Evolutionary conservation across 1,140 invertebrate species (phyloP).

Genomic region (Arion vulgaris): DNA sequence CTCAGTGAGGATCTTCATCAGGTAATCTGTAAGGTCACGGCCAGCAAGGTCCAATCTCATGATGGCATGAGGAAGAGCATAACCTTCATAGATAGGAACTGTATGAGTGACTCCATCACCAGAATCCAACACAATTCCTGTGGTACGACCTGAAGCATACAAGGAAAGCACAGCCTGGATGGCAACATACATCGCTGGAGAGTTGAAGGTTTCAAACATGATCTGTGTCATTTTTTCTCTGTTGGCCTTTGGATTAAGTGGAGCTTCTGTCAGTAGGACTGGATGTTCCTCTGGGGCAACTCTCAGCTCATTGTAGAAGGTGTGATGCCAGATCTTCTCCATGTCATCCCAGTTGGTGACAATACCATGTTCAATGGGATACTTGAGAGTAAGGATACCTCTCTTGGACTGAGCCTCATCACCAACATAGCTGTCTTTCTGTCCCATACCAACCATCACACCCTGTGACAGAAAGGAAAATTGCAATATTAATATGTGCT

Average conservation of each 20-base stretch:
- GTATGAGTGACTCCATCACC: constrained; percentile 95
- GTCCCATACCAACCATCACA: constrained; percentile 81
- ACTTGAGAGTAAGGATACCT: constrained; percentile 28
- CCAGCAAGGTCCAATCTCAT: constrained; percentile 85
- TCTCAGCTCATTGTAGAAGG: constrained; percentile 30
- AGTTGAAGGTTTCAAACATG: constrained; percentile 80
- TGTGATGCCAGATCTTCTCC: constrained; percentile 54
- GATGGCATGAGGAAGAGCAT: constrained; percentile 67
- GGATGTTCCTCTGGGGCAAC: constrained; percentile 40
- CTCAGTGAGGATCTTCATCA: constrained; percentile 80
- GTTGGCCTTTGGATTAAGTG: constrained; percentile 48
- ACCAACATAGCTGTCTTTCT: constrained; percentile 75
- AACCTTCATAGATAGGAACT: constrained; percentile 86
- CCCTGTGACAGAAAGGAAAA: constrained; percentile 72
- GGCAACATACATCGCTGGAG: constrained; percentile 82
- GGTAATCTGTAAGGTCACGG: constrained; percentile 16
- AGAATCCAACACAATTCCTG: constrained; percentile 93
- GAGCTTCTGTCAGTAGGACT: constrained; percentile 43
- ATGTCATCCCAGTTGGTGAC: constrained; percentile 32
- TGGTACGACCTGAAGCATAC: constrained; percentile 94
- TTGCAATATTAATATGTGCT: too few relatives aligned
- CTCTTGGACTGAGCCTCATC: constrained; percentile 75
- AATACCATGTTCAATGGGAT: constrained; percentile 30
- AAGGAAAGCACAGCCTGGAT: constrained; percentile 83
- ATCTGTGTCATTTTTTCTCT: constrained; percentile 70